Percentiles rank a stretch among this genome's conserved stretches.
These are phyloP conservation scores for Conger conger DNA, from an alignment of 2,113 vertebrate species.

Conservation along the genomic window DNA sequence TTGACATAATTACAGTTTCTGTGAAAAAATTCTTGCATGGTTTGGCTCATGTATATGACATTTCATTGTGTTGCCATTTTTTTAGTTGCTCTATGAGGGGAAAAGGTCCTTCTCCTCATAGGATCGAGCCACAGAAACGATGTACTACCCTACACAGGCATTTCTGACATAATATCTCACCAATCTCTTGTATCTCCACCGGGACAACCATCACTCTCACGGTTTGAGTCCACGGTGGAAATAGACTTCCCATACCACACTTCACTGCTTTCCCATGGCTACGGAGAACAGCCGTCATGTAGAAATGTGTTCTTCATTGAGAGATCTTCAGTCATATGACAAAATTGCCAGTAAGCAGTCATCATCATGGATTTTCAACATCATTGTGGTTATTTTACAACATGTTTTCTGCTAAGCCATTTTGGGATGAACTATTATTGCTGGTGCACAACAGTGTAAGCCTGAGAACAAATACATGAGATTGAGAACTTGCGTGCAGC, in stretches of 20 bases:
- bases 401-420: background rate
- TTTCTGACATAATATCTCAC: background rate
- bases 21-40: background rate
- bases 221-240: background rate
- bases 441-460: background rate
- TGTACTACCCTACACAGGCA: background rate
- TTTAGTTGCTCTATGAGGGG: background rate
- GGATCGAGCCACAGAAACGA: no score
- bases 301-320: background rate
- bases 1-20: background rate
- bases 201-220: background rate
- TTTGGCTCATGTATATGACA: background rate
- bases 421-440: background rate
- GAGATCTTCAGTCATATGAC: background rate
- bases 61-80: background rate
- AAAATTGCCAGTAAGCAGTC: background rate
- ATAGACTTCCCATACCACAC: background rate
- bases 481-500: background rate
- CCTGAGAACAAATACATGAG: background rate
- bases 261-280: background rate
- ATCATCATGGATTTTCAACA: background rate
- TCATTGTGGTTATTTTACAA: background rate
- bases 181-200: background rate
- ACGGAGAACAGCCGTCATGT: background rate
- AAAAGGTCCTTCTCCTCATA: no score